These are phyloP conservation scores for Diplazon laetatorius DNA, from an alignment of 2,888 invertebrate species.

Conservation along the genomic window DNA sequence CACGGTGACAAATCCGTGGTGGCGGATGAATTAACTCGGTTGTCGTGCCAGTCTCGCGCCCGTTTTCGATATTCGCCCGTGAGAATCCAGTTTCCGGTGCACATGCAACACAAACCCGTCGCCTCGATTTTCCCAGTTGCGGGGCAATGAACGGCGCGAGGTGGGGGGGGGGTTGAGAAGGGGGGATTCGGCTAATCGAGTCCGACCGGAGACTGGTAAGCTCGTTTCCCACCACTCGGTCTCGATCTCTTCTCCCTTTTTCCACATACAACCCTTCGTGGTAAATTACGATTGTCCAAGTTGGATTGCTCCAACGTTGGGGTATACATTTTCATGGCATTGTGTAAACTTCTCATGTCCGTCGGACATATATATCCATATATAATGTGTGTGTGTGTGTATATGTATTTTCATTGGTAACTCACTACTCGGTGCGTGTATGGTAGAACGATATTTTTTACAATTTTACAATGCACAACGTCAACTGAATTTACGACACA, in stretches of 20 bases:
- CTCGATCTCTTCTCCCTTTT: not conserved
- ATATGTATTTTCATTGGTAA: conserved; percentile 47
- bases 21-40: conserved; percentile 4
- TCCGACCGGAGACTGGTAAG: conserved; percentile 27
- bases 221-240: conserved; percentile 4
- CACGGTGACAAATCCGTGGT: not conserved
- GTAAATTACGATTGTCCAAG: conserved; percentile 58
- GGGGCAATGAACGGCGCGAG: not conserved
- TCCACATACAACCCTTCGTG: conserved; percentile 23
- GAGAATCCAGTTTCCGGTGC: not conserved
- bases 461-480: conserved; percentile 56
- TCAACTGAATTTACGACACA: conserved; percentile 59
- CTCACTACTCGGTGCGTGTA: conserved; percentile 29
- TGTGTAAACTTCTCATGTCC: conserved; percentile 42
- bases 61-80: not conserved
- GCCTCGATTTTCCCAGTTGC: not conserved
- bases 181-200: conserved; percentile 20
- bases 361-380: too few species aligned
- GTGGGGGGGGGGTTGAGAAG: too few species aligned
- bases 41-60: not conserved
- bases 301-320: conserved; percentile 40
- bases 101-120: not conserved
- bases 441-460: conserved; percentile 50
- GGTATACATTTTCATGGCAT: too few species aligned
- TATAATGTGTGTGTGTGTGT: too few species aligned